Evolutionary conservation across 2,888 invertebrate species (phyloP).

Genomic region (Peribatodes rhomboidaria): DNA sequence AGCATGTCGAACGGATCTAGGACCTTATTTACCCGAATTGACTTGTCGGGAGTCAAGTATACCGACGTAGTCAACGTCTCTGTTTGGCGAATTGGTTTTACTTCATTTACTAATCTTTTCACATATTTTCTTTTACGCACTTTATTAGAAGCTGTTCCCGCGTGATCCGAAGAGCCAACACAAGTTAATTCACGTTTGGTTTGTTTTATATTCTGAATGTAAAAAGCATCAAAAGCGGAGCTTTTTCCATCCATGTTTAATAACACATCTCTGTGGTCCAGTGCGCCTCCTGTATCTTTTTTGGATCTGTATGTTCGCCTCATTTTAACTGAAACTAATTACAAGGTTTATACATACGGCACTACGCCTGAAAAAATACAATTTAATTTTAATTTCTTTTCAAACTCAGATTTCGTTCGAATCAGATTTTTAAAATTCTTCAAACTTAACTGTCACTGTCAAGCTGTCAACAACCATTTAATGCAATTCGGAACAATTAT

Average conservation of each 20-base stretch:
- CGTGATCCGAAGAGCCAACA: slow-evolving; percentile 61
- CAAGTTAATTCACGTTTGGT: slow-evolving; percentile 75
- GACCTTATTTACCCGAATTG: slow-evolving; percentile 74
- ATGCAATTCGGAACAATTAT: too few relatives aligned
- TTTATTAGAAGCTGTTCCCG: slow-evolving; percentile 62
- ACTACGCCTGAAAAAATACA: not conserved
- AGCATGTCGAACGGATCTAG: slow-evolving; percentile 77
- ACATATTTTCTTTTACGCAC: slow-evolving; percentile 78
- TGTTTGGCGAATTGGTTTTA: slow-evolving; percentile 49
- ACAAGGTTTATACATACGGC: not conserved
- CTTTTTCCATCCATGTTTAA: slow-evolving; percentile 69
- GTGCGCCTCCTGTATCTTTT: slow-evolving; percentile 64
- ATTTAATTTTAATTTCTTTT: not conserved
- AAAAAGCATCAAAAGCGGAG: slow-evolving; percentile 78
- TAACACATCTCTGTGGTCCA: slow-evolving; percentile 71
- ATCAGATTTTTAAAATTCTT: not conserved
- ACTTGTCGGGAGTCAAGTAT: slow-evolving; percentile 78
- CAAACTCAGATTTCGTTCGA: not conserved
- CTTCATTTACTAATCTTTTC: slow-evolving; percentile 71
- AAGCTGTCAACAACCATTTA: too few relatives aligned
- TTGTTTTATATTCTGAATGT: slow-evolving; percentile 80
- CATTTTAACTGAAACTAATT: slow-evolving; percentile 54
- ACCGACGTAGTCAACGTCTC: slow-evolving; percentile 60
- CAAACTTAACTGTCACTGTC: not conserved
- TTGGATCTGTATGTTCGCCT: slow-evolving; percentile 76